Base-by-base conservation (phyloP, 1,140 invertebrate genomes). In the Drosophila teissieri region DNA sequence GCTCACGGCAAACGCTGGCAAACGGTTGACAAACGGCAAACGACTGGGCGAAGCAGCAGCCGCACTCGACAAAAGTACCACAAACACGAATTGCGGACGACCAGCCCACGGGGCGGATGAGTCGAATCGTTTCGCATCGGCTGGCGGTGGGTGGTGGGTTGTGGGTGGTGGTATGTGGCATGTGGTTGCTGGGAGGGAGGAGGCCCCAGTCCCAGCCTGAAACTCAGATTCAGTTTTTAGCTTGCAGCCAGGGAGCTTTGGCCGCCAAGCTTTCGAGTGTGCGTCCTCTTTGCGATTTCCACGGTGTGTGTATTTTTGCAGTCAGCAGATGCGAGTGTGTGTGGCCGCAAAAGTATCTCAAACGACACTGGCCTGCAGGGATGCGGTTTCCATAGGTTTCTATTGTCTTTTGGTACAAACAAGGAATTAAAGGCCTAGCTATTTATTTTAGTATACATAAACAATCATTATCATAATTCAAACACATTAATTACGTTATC, bases 11-110 rank as follows among this genome's bases (percentile, higher is more conserved):
- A 81, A 86, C 77, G 61, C 64, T 72, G 61, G 72, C 74, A 65
- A 80, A 75, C 84, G 83, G 65, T 70, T 53, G 73, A 73, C 79
- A 88, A 89, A 76, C 84, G 64, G 74, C 79, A 88, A 83, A 76
- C 84, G 83, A 89, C 84, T 89, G 77, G 64, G 74, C 65, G 57
- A 78, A 79, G 80, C 85, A 76, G 64, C 78, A 81, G 73, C 73
- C 79, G 70, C 56, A 72, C 73, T 64, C 77, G 73, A 77, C 39
- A 77, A 85, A 65, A 78, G 70, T 88, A 81, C 45, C 80, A 76
- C 75, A 75, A 72, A 73, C 73, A 57, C 58, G 14, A 40, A 36
- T 15, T 49, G 67, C 61, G 51, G 73, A 48, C 48, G 56, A 56
- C 12, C 37, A 27, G 64, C 42, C 64, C 24, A 65, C 61, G 64